These are phyloP conservation scores for Ophion costatus DNA, from an alignment of 2,888 invertebrate species.

Conservation along the genomic window DNA sequence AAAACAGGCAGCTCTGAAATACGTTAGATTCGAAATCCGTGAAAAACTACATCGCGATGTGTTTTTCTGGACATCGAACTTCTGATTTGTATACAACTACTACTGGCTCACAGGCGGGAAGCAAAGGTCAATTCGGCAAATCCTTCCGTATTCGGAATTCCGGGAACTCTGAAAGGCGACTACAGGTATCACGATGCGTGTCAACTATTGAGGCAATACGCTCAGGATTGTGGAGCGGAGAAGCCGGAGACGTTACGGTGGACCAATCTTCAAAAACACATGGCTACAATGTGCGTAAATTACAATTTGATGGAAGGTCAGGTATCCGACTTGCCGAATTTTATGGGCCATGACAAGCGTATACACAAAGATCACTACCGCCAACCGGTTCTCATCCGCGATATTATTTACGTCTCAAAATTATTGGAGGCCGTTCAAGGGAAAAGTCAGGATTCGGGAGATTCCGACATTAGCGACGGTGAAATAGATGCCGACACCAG, in stretches of 20 bases:
- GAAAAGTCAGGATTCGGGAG: conserved; percentile 1
- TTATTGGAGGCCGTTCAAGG: conserved; percentile 66
- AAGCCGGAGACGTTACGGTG: no score
- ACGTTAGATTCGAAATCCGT: conserved; percentile 49
- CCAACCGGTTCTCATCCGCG: no score
- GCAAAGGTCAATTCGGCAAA: conserved; percentile 37
- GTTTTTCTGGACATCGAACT: conserved; percentile 53
- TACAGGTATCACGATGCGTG: conserved; percentile 3
- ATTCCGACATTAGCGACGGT: background rate
- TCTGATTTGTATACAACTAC: conserved; percentile 41
- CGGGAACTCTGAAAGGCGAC: conserved; percentile 42
- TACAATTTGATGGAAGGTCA: conserved; percentile 50
- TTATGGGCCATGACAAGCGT: background rate
- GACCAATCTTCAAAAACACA: background rate
- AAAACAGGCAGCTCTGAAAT: conserved; percentile 34
- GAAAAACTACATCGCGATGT: conserved; percentile 61
- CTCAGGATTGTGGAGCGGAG: no score
- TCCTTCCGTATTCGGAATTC: conserved; percentile 63
- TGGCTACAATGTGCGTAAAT: conserved; percentile 62
- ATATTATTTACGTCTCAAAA: conserved; percentile 53
- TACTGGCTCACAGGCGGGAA: conserved; percentile 41
- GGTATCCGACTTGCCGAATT: conserved; percentile 53
- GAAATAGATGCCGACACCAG: background rate
- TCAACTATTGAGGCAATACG: no score
- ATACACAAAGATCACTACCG: no score